phyloP scores from a whole-genome alignment of 2,113 vertebrate genomes.

The Pelvicachromis taeniatus region DNA sequence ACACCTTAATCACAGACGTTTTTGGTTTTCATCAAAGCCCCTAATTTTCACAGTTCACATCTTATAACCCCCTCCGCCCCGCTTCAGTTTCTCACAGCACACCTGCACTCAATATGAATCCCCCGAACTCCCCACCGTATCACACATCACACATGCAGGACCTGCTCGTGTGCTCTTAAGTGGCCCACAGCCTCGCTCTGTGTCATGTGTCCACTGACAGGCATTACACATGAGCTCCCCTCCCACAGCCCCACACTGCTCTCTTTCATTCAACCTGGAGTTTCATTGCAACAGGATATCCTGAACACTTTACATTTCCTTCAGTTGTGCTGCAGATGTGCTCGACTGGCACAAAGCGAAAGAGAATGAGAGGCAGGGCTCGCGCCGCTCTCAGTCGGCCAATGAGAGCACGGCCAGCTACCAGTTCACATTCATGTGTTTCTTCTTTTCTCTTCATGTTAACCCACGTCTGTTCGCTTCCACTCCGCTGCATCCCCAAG shows the following conservation, averaged over 20 bases:
- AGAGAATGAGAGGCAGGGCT: neutral
- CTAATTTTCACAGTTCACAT: slow-evolving; percentile 55
- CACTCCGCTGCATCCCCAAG: slow-evolving; percentile 41
- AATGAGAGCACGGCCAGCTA: slow-evolving; percentile 16
- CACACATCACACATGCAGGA: slow-evolving; percentile 22
- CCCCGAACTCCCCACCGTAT: slow-evolving; percentile 28
- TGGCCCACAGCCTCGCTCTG: slow-evolving; percentile 1
- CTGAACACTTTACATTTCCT: slow-evolving; percentile 68
- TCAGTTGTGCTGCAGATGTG: slow-evolving; percentile 72
- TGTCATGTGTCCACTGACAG: slow-evolving; percentile 48
- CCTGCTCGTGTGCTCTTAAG: slow-evolving; percentile 31
- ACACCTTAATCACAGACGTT: slow-evolving; percentile 60
- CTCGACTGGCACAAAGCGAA: slow-evolving; percentile 22
- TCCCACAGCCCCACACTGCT: slow-evolving; percentile 18
- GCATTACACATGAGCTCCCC: slow-evolving; percentile 43
- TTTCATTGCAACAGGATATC: slow-evolving; percentile 73
- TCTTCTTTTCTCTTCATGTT: slow-evolving; percentile 60
- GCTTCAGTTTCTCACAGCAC: slow-evolving; percentile 21
- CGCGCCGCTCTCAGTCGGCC: slow-evolving; percentile 18
- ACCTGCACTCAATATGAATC: slow-evolving; percentile 68
- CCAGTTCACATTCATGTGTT: slow-evolving; percentile 28
- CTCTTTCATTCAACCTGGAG: slow-evolving; percentile 55
- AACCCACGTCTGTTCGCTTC: slow-evolving; percentile 49
- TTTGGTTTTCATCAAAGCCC: slow-evolving; percentile 59
- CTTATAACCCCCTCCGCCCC: slow-evolving; percentile 29